A percentile compares a stretch with the other conserved stretches of the same genome.
Conservation (phyloP, 2,888 invertebrate genomes). For the Macrosoma leucophasiata region DNA sequence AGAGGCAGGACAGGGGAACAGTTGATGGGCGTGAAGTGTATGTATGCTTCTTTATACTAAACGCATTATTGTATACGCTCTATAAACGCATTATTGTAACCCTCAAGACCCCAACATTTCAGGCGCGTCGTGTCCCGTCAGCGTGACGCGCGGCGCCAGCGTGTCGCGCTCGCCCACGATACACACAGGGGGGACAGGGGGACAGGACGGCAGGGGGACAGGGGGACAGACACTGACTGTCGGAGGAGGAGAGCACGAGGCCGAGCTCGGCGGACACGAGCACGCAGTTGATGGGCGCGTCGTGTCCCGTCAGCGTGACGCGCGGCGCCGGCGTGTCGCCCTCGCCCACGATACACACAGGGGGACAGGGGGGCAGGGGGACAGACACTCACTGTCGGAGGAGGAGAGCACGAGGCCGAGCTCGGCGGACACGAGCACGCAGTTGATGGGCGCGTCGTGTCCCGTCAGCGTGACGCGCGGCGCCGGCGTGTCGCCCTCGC, state of each 20-base stretch:
- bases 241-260: slow-evolving; percentile 95
- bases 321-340: slow-evolving; percentile 96
- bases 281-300: slow-evolving; percentile 95
- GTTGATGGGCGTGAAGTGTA: no score
- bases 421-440: slow-evolving; percentile 97
- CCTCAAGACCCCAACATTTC: no score
- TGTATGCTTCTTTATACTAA: no score
- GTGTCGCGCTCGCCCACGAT: slow-evolving; percentile 97
- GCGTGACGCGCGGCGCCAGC: slow-evolving; percentile 96
- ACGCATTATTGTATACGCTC: no score
- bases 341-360: slow-evolving; percentile 98
- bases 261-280: slow-evolving; percentile 99
- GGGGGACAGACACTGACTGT: slow-evolving; percentile 72
- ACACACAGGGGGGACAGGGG: no score
- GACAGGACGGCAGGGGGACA: no score
- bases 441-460: slow-evolving; percentile 96
- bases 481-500: slow-evolving; percentile 96
- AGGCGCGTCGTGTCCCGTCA: slow-evolving; percentile 99
- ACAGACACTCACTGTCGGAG: slow-evolving; percentile 79
- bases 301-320: slow-evolving; percentile 98
- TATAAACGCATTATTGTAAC: no score
- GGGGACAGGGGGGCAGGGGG: no score
- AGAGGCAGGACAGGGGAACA: no score
- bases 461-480: slow-evolving; percentile 98
- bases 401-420: slow-evolving; percentile 98